Percentiles rank a stretch among this genome's conserved stretches.
Conservation (phyloP, 2,888 invertebrate species). For the Alsophila aescularia region DNA sequence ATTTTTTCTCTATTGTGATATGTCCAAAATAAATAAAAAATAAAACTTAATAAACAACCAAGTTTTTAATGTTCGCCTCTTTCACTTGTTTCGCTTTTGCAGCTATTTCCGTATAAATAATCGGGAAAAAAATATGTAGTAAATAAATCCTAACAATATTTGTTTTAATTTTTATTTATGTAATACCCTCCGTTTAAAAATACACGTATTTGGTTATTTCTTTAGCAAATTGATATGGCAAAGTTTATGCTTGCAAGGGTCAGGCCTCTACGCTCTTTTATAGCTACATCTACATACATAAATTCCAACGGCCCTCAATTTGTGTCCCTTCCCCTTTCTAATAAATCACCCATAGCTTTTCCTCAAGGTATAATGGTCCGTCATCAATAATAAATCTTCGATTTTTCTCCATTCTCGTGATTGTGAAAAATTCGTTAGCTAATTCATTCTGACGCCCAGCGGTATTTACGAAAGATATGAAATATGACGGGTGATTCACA, state of each 20-base stretch:
- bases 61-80: background rate
- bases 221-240: background rate
- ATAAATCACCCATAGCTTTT: conserved; percentile 35
- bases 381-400: conserved; percentile 38
- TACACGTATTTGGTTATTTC: background rate
- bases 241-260: background rate
- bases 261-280: conserved; percentile 2
- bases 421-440: conserved; percentile 30
- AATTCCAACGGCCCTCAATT: conserved; percentile 29
- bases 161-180: too few species aligned
- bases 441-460: conserved; percentile 19
- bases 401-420: conserved; percentile 27
- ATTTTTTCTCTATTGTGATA: conserved; percentile 3
- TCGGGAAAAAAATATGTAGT: background rate
- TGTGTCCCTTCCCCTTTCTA: conserved; percentile 30
- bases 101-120: background rate
- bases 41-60: conserved; percentile 5
- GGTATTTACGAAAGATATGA: conserved; percentile 18
- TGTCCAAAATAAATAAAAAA: conserved; percentile 2
- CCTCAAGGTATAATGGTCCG: conserved; percentile 33
- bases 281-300: conserved; percentile 20
- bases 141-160: too few species aligned
- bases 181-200: background rate
- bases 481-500: background rate
- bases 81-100: background rate